Percentiles rank a stretch among this genome's conserved stretches.
phyloP scores from a whole-genome alignment of 1,140 invertebrate species.

The Ericerus pela region DNA sequence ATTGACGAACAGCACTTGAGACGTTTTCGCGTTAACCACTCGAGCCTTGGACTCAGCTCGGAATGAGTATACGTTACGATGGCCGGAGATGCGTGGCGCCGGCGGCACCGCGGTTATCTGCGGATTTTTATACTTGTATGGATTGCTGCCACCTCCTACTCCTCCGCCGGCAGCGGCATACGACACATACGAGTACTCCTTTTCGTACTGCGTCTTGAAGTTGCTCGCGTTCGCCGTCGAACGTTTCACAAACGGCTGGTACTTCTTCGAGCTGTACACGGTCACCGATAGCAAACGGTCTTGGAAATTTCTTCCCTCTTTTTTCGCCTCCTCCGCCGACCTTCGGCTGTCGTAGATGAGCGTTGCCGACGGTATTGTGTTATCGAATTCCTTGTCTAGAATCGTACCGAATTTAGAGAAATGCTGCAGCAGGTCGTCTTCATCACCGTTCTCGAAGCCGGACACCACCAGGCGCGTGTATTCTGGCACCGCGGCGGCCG shows the following conservation, averaged over 20 bases:
- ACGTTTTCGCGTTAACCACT: no score
- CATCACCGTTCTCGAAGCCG: constrained; percentile 16
- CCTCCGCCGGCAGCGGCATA: not conserved
- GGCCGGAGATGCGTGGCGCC: not conserved
- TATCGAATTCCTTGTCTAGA: constrained; percentile 47
- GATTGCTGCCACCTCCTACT: not conserved
- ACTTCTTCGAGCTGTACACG: constrained; percentile 24
- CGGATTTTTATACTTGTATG: constrained; percentile 3
- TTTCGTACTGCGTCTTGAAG: not conserved
- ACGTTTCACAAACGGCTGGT: not conserved
- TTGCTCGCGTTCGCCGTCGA: no score
- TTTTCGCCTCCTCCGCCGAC: constrained; percentile 51
- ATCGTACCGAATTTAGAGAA: constrained; percentile 56
- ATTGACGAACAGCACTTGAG: no score
- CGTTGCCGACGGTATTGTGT: constrained; percentile 46
- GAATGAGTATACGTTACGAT: not conserved
- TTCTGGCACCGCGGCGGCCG: constrained; percentile 51
- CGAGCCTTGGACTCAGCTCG: not conserved
- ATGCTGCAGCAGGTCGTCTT: constrained; percentile 13
- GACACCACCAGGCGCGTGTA: constrained; percentile 32
- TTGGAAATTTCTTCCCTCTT: constrained; percentile 49
- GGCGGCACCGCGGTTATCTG: not conserved
- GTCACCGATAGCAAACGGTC: constrained; percentile 34
- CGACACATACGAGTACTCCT: not conserved
- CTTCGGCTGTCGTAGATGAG: constrained; percentile 55